These are phyloP conservation scores for Clarias gariepinus DNA, from an alignment of 2,113 vertebrate species.

Conservation along the genomic window DNA sequence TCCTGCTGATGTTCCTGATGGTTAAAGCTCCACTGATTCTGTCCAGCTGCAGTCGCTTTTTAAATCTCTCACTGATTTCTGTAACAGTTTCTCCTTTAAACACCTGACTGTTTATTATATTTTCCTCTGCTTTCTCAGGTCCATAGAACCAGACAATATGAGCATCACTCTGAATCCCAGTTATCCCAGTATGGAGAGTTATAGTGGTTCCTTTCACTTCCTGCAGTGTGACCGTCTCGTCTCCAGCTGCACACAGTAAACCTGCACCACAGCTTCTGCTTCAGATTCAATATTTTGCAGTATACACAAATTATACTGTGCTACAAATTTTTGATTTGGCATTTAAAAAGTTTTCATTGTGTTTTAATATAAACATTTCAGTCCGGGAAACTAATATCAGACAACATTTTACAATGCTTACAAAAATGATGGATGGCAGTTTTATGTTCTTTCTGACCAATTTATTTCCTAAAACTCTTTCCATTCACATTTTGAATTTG, in stretches of 20 bases:
- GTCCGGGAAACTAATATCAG: no score
- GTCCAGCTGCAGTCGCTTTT: slow-evolving; percentile 29
- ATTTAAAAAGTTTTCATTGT: no score
- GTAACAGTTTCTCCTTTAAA: neutral
- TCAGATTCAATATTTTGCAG: neutral
- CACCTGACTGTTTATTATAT: neutral
- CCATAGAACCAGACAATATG: neutral
- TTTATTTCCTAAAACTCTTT: neutral
- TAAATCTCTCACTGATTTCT: slow-evolving; percentile 24
- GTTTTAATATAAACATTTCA: no score
- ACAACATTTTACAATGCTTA: no score
- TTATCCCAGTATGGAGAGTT: slow-evolving; percentile 2
- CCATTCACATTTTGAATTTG: neutral
- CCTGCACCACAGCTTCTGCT: neutral
- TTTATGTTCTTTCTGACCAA: neutral
- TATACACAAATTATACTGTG: neutral
- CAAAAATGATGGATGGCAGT: no score
- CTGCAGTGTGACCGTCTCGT: slow-evolving; percentile 4
- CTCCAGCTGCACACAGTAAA: neutral
- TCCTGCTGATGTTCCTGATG: slow-evolving; percentile 32
- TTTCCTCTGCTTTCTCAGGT: neutral
- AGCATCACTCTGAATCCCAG: slow-evolving; percentile 11
- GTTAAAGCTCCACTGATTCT: slow-evolving; percentile 31
- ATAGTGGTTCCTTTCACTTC: slow-evolving; percentile 33
- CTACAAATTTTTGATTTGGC: neutral